Evolutionary conservation across 2,888 invertebrate genomes (phyloP), one percentile per base, ranked within the genome.

Genomic region (Hermodice carunculata): DNA sequence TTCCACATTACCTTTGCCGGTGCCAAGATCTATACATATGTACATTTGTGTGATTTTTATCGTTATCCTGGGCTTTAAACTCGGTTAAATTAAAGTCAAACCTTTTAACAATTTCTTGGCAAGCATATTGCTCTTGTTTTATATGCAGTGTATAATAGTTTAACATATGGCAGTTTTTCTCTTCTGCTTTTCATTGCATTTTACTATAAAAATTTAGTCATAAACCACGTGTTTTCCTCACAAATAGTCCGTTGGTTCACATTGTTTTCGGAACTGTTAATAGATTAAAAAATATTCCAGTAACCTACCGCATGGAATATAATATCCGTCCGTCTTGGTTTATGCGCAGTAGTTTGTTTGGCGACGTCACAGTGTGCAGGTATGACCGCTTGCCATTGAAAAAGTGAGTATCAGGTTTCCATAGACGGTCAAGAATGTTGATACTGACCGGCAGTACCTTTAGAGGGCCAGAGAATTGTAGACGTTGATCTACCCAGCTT

Each of bases 351-450:
- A 97, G 88, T 86, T 96, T 95, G 86, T 97, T 97, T 0, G 96
- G 96, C n/a, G 94, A 94, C 0, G 97, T 96, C 75, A 96, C 95
- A 32, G 94, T 95, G 87, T 97, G 97, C 48, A 96, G 93, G 80
- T 96, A 96, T 14, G 95, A 95, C 75, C 94, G 92, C 82, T 95
- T 95, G 26, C 96, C 96, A 84, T 96, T 96, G 86, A 94, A 94
- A 86, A 96, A 95, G 61, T 77, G 75, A 29, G 80, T 80, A 62
- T 80, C 80, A 14, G 80, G 80, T 26, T 76, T 73, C 80, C 80
- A 80, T 42, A 80, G 71, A 24, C 73, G 54, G 48, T 78, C 76
- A 58, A 80, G 71, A 70, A 80, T 76, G 61, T 71, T 76, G 44
- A 76, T 74, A 51, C 76, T 71, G 24, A 75, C 69, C 11, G 67